These are phyloP conservation scores for Cloeon dipterum DNA, from an alignment of 2,888 invertebrate genomes.

Conservation along the genomic window DNA sequence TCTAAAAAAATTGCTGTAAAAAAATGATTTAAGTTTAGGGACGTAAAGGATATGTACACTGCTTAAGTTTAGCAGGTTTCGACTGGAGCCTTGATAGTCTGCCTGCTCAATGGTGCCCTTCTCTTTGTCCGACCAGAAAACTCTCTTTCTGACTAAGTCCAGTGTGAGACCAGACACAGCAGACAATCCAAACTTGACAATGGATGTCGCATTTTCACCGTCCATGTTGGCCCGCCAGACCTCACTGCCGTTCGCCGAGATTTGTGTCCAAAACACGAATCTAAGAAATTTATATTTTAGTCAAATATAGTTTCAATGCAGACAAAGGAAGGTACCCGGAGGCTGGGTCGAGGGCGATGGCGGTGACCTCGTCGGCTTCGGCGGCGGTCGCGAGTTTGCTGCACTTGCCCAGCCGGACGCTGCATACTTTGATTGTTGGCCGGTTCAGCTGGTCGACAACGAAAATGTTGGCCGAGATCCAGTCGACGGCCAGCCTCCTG, in stretches of 20 bases:
- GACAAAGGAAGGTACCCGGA: constrained; percentile 10
- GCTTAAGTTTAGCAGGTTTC: constrained; percentile 8
- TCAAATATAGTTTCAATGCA: not conserved
- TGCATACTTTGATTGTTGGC: constrained; percentile 22
- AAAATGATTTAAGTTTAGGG: no score
- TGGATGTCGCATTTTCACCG: constrained; percentile 19
- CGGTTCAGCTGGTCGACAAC: constrained; percentile 24
- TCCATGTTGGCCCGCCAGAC: constrained; percentile 24
- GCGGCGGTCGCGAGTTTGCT: constrained; percentile 26
- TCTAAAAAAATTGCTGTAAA: not conserved
- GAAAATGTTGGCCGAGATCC: constrained; percentile 49
- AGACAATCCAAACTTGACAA: constrained; percentile 19
- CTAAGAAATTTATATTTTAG: constrained; percentile 11
- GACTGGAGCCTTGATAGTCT: constrained; percentile 12
- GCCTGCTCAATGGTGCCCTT: constrained; percentile 23
- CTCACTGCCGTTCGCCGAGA: constrained; percentile 11
- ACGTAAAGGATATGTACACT: no score
- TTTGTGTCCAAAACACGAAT: constrained; percentile 18
- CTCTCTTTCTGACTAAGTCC: constrained; percentile 27
- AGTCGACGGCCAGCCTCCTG: constrained; percentile 40
- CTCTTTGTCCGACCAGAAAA: constrained; percentile 57
- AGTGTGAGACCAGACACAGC: constrained; percentile 33
- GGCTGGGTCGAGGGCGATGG: constrained; percentile 36
- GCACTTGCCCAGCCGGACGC: constrained; percentile 27
- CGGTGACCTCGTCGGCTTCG: constrained; percentile 25